Conservation (phyloP, 1,140 invertebrate species). For the Drosophila busckii region DNA sequence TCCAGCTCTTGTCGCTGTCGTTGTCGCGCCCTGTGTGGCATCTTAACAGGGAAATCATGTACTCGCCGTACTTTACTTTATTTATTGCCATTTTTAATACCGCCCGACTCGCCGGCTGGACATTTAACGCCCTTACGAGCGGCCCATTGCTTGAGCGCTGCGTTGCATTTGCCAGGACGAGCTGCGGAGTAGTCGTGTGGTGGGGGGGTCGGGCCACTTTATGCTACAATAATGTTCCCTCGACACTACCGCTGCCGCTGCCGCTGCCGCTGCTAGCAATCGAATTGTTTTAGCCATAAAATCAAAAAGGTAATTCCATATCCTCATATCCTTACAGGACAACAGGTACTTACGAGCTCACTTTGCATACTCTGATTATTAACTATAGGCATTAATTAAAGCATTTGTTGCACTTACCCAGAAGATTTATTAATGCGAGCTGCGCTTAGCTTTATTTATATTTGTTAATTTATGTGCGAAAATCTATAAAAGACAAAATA, state of each 20-base stretch:
- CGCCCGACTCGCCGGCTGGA: conserved; percentile 54
- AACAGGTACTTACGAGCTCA: too few relatives aligned
- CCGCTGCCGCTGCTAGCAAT: conserved; percentile 53
- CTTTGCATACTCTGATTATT: too few relatives aligned
- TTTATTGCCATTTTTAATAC: conserved; percentile 79
- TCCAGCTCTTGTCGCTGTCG: conserved; percentile 7
- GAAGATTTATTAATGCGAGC: too few relatives aligned
- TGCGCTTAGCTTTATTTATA: too few relatives aligned
- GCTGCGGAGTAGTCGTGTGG: neutral
- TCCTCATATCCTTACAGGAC: conserved; percentile 1
- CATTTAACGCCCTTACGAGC: conserved; percentile 73
- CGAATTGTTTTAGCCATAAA: conserved; percentile 78
- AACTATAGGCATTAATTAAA: too few relatives aligned
- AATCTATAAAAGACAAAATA: too few relatives aligned
- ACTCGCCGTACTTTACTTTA: conserved; percentile 78
- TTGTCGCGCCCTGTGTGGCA: conserved; percentile 51
- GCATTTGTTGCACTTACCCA: too few relatives aligned
- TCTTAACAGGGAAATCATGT: conserved; percentile 79
- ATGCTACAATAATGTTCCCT: conserved; percentile 75
- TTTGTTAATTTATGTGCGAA: too few relatives aligned
- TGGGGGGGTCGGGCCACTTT: conserved; percentile 50
- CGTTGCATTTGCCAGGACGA: conserved; percentile 21
- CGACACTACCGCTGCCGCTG: conserved; percentile 49
- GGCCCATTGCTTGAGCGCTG: too few relatives aligned
- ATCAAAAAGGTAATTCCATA: conserved; percentile 70